Evolutionary conservation across 2,888 invertebrate genomes (phyloP).

Genomic region (Epinotia nisella): DNA sequence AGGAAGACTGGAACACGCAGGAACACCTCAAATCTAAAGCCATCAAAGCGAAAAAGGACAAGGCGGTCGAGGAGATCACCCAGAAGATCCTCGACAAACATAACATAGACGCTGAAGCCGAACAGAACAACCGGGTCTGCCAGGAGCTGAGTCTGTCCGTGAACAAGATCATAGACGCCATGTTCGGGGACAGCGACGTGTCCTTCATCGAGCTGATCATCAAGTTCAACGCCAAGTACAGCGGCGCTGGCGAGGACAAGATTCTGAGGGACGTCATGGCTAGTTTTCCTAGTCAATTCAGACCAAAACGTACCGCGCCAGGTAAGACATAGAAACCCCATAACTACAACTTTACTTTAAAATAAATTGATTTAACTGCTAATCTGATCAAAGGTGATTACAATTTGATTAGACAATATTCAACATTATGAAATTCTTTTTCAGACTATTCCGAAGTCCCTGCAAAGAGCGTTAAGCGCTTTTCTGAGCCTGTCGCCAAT

Average conservation of each 20-base stretch:
- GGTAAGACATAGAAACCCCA: conserved; percentile 60
- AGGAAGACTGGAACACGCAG: conserved; percentile 38
- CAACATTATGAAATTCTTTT: conserved; percentile 50
- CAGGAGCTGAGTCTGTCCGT: conserved; percentile 61
- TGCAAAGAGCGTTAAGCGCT: conserved; percentile 55
- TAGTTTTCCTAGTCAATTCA: conserved; percentile 61
- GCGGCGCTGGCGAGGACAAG: conserved; percentile 60
- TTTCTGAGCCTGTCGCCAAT: conserved; percentile 50
- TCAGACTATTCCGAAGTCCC: conserved; percentile 61
- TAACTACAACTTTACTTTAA: neutral
- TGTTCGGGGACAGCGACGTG: conserved; percentile 69
- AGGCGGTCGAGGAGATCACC: conserved; percentile 66
- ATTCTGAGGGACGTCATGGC: conserved; percentile 65
- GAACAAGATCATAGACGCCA: conserved; percentile 58
- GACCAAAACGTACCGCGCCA: conserved; percentile 62
- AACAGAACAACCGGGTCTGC: conserved; percentile 56
- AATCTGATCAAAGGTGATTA: neutral
- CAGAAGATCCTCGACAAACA: conserved; percentile 62
- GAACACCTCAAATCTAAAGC: conserved; percentile 33
- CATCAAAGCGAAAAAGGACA: conserved; percentile 62
- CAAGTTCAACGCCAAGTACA: conserved; percentile 67
- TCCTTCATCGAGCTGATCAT: conserved; percentile 72
- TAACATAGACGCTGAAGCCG: conserved; percentile 54
- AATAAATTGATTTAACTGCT: neutral
- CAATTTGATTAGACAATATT: conserved; percentile 2